A percentile compares a stretch with the other conserved stretches of the same genome.
These are phyloP conservation scores for Rana temporaria DNA, from an alignment of 2,113 vertebrate genomes.

Conservation along the genomic window DNA sequence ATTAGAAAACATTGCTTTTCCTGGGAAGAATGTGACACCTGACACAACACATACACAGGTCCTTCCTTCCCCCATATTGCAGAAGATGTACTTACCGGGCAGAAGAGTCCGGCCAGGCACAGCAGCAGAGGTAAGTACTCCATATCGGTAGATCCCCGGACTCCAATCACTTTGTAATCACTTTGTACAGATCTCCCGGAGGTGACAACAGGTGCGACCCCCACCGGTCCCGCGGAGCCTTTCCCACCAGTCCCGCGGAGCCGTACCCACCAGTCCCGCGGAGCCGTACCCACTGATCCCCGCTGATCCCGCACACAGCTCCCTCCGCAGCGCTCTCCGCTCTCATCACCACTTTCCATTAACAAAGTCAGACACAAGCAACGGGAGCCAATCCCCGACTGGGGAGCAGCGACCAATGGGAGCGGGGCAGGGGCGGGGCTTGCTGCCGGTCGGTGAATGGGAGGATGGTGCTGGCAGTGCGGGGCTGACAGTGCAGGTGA, in stretches of 20 bases:
- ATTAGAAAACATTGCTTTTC: too few species aligned
- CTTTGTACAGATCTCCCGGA: not conserved
- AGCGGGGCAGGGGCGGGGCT: not conserved
- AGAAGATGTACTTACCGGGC: constrained; percentile 12
- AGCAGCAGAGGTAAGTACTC: not conserved
- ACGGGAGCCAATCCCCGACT: not conserved
- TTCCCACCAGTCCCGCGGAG: not conserved
- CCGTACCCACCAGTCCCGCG: too few species aligned
- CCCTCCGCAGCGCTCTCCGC: not conserved
- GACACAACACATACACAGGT: not conserved
- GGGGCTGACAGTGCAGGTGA: not conserved
- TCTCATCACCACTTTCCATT: constrained; percentile 17
- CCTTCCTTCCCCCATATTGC: too few species aligned
- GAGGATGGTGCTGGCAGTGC: constrained; percentile 1
- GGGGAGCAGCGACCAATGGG: not conserved
- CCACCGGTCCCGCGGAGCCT: not conserved
- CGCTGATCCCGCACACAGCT: not conserved
- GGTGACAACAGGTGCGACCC: not conserved
- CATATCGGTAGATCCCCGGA: constrained; percentile 1
- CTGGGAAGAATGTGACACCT: too few species aligned
- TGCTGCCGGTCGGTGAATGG: not conserved
- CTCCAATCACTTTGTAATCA: not conserved
- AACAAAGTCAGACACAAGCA: constrained; percentile 17
- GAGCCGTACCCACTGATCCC: too few species aligned
- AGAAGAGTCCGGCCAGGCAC: not conserved